Evolutionary conservation across 2,113 vertebrate genomes (phyloP).

Genomic region (Copsychus sechellarum): DNA sequence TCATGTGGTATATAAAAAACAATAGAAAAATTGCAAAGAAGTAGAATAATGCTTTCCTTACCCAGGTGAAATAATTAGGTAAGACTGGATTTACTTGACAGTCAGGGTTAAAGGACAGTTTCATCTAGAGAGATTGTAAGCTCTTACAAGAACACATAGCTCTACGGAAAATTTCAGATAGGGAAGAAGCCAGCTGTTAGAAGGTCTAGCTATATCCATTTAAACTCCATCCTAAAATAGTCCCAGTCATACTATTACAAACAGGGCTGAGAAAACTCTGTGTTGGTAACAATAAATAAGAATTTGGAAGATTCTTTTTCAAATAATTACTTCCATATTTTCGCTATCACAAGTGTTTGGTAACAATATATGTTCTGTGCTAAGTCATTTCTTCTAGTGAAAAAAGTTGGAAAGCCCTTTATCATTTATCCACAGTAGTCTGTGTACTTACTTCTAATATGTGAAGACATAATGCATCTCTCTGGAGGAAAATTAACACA

Average conservation of each 20-base stretch:
- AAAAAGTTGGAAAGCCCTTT: neutral
- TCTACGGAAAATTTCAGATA: neutral
- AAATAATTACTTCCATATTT: neutral
- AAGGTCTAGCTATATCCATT: neutral
- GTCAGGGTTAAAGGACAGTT: neutral
- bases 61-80: constrained; percentile 35
- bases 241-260: neutral
- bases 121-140: neutral
- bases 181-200: neutral
- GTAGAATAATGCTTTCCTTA: constrained; percentile 20
- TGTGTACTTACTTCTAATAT: neutral
- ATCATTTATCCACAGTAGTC: neutral
- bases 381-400: neutral
- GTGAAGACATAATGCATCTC: neutral
- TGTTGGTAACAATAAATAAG: neutral
- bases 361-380: neutral
- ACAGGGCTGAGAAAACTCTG: neutral
- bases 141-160: neutral
- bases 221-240: neutral
- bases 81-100: constrained; percentile 10
- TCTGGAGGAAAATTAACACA: neutral
- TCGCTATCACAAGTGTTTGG: neutral
- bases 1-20: neutral
- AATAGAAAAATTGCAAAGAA: neutral
- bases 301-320: neutral